Conservation (phyloP, 2,797 vertebrate genomes). For the Myoxocephalus aenaeus region DNA sequence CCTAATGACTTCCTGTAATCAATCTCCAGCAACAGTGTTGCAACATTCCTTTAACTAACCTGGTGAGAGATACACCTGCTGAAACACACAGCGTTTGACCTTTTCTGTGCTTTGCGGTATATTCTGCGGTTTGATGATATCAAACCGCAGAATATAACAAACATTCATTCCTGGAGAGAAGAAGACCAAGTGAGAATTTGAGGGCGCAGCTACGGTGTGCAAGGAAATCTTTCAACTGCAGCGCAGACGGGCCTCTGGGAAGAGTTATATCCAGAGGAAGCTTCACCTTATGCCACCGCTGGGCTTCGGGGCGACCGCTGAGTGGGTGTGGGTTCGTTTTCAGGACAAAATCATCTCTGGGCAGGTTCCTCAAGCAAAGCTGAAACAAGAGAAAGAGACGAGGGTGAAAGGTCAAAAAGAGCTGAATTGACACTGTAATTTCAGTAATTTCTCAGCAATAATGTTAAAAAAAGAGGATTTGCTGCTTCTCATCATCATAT, state of each 20-base stretch:
- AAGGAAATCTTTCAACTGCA: constrained; percentile 53
- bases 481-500: neutral
- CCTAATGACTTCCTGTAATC: constrained; percentile 62
- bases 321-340: constrained; percentile 18
- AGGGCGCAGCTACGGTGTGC: constrained; percentile 54
- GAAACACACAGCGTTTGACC: constrained; percentile 25
- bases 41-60: constrained; percentile 39
- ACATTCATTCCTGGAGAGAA: constrained; percentile 36
- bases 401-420: neutral
- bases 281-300: constrained; percentile 36
- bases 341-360: constrained; percentile 73
- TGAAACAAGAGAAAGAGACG: constrained; percentile 61
- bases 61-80: constrained; percentile 49
- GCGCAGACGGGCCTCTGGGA: constrained; percentile 51
- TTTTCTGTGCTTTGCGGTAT: constrained; percentile 14
- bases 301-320: constrained; percentile 14
- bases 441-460: neutral
- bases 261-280: constrained; percentile 47
- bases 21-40: constrained; percentile 24
- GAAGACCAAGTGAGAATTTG: constrained; percentile 25
- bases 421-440: neutral
- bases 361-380: constrained; percentile 84
- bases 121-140: constrained; percentile 21
- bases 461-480: neutral
- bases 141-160: constrained; percentile 33